These are phyloP conservation scores for Pristionchus japonicus DNA, from an alignment of 2,888 invertebrate species.

Conservation along the genomic window DNA sequence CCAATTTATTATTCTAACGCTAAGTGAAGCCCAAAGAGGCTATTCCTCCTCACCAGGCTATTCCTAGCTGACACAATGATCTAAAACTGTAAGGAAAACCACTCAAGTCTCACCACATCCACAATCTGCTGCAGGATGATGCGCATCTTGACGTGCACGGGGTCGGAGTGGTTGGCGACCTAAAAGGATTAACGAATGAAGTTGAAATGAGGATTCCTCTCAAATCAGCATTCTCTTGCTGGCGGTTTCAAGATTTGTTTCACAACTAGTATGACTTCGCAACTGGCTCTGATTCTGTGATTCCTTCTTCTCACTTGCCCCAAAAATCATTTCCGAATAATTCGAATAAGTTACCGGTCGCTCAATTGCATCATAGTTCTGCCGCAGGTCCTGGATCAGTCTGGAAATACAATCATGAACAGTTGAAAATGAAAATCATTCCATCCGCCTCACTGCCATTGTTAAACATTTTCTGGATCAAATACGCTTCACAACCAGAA, in stretches of 20 bases:
- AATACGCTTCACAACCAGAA: not conserved
- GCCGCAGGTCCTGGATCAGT: constrained; percentile 57
- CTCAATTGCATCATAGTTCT: constrained; percentile 68
- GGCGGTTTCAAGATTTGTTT: too few species aligned
- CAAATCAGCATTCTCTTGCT: not conserved
- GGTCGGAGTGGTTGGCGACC: constrained; percentile 57
- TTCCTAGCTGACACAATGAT: too few species aligned
- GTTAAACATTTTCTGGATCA: too few species aligned
- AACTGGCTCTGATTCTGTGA: too few species aligned
- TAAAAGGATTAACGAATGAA: not conserved
- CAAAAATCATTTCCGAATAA: not conserved
- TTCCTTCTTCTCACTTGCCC: too few species aligned
- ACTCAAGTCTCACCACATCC: constrained; percentile 65
- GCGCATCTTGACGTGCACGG: constrained; percentile 62
- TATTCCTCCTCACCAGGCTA: too few species aligned
- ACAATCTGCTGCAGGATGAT: constrained; percentile 70
- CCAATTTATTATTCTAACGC: too few species aligned
- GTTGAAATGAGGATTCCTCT: too few species aligned
- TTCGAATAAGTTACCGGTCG: constrained; percentile 56
- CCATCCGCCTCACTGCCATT: too few species aligned
- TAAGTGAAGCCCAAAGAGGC: too few species aligned
- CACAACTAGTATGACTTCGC: too few species aligned
- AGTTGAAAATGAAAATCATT: not conserved
- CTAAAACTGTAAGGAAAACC: too few species aligned
- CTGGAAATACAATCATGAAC: not conserved